A percentile compares a stretch with the other conserved stretches of the same genome.
Conservation (phyloP, 2,888 invertebrate species). For the Hypolimnas misippus region DNA sequence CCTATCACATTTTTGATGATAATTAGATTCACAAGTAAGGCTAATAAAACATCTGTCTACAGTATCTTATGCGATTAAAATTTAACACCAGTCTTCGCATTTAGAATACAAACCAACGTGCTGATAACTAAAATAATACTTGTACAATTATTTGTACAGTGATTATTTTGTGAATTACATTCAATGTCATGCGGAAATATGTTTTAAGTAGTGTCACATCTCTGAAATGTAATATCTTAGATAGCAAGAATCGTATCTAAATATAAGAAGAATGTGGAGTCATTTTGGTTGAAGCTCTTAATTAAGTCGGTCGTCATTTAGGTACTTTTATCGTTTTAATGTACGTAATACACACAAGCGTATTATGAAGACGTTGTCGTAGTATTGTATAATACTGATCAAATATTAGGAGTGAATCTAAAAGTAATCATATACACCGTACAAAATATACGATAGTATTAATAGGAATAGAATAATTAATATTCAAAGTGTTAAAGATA, state of each 20-base stretch:
- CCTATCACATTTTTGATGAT: slow-evolving; percentile 1
- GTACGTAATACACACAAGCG: background rate
- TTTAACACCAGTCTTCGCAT: background rate
- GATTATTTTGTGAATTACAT: slow-evolving; percentile 29
- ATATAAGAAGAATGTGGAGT: slow-evolving; percentile 19
- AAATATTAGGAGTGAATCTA: background rate
- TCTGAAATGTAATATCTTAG: slow-evolving; percentile 26
- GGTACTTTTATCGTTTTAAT: slow-evolving; percentile 1
- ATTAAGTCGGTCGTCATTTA: slow-evolving; percentile 17
- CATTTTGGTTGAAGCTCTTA: slow-evolving; percentile 17
- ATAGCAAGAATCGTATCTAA: slow-evolving; percentile 23
- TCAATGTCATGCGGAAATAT: slow-evolving; percentile 28
- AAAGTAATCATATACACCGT: background rate
- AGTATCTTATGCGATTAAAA: slow-evolving; percentile 9
- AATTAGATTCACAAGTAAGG: background rate
- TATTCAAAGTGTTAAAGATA: background rate
- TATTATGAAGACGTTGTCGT: background rate
- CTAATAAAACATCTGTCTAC: slow-evolving; percentile 6
- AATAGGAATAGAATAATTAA: background rate
- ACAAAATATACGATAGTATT: background rate
- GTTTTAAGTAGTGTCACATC: slow-evolving; percentile 28
- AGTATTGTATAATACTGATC: background rate
- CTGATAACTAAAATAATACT: slow-evolving; percentile 29
- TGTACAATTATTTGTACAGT: slow-evolving; percentile 27
- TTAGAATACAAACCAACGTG: slow-evolving; percentile 6